Evolutionary conservation across 1,140 invertebrate genomes (phyloP), one percentile per base, ranked within the genome.

Genomic region (Aphelinus certus): DNA sequence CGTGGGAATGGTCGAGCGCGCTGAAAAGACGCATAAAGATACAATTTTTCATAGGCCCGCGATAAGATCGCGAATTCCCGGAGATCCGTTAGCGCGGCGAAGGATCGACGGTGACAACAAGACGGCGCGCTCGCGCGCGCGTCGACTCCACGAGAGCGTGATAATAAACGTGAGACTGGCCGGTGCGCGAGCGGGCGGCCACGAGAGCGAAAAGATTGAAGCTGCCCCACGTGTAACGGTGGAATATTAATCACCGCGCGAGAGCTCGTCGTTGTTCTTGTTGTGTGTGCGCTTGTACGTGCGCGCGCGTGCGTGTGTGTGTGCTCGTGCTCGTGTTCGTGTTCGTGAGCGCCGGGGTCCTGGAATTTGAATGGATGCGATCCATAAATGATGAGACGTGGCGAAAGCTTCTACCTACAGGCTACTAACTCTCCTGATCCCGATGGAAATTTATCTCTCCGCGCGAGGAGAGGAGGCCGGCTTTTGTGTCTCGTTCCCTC

Each of bases 361-460:
- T 45, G 60, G 66, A 80, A 80, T 82, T 81, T 81, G 80, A 83
- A 83, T 83, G 77, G 81, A 81, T 81, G 83, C 76, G 79, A 79
- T 76, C 73, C 79, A 76, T 82, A 84, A 84, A 77, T 80, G 83
- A 84, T 80, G 80, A 82, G 81, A 84, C 83, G 82, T 82, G 83
- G 77, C 79, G 79, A 84, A 83, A 84, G 82, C 82, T 84, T 83
- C 80, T 76, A 73, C 45, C 73, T 69, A 66, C n/a, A 45, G 43
- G 7, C 61, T 45, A 10, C 42, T 57, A 4, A 48, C 53, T 51
- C 49, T 56, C 49, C 51, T 63, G n/a, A 7, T 49, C 55, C 51
- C 70, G 46, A 72, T 72, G 64, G 64, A 64, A 64, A 72, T 64
- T 46, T 72, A 72, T 72, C 51, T 71, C 26, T 42, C 43, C 43